Percentiles rank a stretch among this genome's conserved stretches.
Conservation (phyloP, 2,797 vertebrate genomes). For the Tiaroga cobitis region DNA sequence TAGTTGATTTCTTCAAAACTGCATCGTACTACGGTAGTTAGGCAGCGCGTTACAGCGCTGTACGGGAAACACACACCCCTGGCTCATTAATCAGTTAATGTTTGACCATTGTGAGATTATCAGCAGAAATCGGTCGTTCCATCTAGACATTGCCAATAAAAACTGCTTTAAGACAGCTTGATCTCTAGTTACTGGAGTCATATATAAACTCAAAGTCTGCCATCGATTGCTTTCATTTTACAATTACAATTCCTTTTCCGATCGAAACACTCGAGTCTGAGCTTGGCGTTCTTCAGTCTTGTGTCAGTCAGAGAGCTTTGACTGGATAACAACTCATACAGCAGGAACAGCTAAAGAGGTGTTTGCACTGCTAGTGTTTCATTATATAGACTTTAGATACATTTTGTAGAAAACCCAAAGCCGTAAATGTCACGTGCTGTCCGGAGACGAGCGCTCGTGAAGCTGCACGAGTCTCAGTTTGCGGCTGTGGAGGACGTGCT, state of each 20-base stretch:
- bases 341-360: neutral
- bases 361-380: conserved; percentile 8
- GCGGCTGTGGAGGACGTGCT: neutral
- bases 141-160: neutral
- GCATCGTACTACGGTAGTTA: no score
- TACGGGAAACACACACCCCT: no score
- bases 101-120: neutral
- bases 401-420: neutral
- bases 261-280: conserved; percentile 33
- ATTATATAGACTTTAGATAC: neutral
- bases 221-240: conserved; percentile 64
- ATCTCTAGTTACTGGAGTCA: neutral
- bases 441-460: neutral
- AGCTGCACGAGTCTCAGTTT: neutral
- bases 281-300: neutral
- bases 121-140: neutral
- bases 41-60: no score
- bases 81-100: no score
- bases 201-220: conserved; percentile 47
- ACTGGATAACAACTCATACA: neutral
- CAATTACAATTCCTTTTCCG: conserved; percentile 31
- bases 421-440: neutral
- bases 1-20: no score
- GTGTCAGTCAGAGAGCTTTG: neutral
- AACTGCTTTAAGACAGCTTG: neutral